These are phyloP conservation scores for Paguma larvata DNA, from an alignment of 2,797 vertebrate genomes.

Conservation along the genomic window DNA sequence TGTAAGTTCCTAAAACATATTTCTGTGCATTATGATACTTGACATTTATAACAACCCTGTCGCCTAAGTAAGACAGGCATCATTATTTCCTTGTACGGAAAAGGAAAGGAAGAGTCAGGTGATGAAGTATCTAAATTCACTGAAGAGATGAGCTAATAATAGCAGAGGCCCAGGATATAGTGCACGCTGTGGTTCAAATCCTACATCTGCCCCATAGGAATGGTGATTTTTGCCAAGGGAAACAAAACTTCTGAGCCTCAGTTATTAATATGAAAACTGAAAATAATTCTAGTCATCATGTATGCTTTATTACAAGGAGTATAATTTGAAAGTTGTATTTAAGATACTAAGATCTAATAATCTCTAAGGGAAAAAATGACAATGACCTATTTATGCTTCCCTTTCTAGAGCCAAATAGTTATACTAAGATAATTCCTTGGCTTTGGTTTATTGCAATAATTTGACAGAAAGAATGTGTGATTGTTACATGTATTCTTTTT, in stretches of 20 bases:
- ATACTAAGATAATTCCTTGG: conserved; percentile 10
- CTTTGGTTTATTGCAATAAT: neutral
- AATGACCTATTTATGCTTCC: neutral
- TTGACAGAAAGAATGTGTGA: neutral
- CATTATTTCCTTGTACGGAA: neutral
- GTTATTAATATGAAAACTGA: neutral
- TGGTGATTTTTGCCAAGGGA: neutral
- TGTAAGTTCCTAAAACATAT: neutral
- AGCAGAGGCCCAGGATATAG: neutral
- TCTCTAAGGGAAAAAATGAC: neutral
- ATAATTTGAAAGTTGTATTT: neutral
- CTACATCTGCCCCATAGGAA: neutral
- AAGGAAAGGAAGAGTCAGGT: neutral
- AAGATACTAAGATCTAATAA: neutral
- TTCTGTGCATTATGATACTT: neutral
- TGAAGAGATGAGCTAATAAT: neutral
- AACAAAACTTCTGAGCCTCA: neutral
- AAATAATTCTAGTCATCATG: neutral
- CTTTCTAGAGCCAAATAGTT: neutral
- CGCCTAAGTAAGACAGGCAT: neutral
- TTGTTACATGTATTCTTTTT: neutral
- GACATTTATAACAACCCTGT: neutral
- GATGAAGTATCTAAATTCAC: neutral
- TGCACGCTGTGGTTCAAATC: neutral
- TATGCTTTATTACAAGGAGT: neutral